Conservation (phyloP, 2,113 vertebrate genomes). For the Nothocercus julius region DNA sequence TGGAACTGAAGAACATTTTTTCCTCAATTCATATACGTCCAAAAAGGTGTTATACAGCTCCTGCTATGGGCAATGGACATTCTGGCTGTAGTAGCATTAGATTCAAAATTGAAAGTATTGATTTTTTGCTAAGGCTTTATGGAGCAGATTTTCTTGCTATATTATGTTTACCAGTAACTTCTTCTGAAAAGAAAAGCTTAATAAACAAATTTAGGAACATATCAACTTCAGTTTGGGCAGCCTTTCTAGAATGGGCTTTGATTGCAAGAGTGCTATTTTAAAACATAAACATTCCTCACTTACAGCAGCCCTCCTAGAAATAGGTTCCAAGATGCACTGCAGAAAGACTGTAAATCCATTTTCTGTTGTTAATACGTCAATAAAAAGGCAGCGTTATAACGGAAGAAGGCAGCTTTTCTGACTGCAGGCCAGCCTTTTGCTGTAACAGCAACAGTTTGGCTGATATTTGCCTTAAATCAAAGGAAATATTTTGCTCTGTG, state of each 20-base stretch:
- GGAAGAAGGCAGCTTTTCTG: not conserved
- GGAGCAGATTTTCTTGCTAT: slow-evolving; percentile 47
- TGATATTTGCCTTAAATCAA: not conserved
- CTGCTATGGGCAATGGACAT: slow-evolving; percentile 14
- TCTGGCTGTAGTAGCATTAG: slow-evolving; percentile 2
- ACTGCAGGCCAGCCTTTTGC: not conserved
- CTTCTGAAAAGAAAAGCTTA: slow-evolving; percentile 35
- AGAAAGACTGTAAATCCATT: not conserved
- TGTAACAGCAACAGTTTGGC: not conserved
- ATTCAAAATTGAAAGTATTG: slow-evolving; percentile 32
- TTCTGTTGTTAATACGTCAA: not conserved
- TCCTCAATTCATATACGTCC: not conserved
- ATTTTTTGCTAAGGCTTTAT: slow-evolving; percentile 41
- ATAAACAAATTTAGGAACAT: slow-evolving; percentile 23
- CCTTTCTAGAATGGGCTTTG: not conserved
- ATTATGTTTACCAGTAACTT: slow-evolving; percentile 23
- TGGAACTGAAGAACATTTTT: slow-evolving; percentile 10
- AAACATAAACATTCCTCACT: not conserved
- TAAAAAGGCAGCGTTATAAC: not conserved
- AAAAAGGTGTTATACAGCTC: not conserved
- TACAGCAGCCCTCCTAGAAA: not conserved
- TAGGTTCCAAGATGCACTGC: not conserved
- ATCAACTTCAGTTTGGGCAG: not conserved
- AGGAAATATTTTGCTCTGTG: not conserved
- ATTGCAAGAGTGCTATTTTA: not conserved